Evolutionary conservation across 35 echinoderm and acorn worm species (phyloP), one percentile per base, ranked within the genome.

Genomic region (Apostichopus parvimensis): DNA sequence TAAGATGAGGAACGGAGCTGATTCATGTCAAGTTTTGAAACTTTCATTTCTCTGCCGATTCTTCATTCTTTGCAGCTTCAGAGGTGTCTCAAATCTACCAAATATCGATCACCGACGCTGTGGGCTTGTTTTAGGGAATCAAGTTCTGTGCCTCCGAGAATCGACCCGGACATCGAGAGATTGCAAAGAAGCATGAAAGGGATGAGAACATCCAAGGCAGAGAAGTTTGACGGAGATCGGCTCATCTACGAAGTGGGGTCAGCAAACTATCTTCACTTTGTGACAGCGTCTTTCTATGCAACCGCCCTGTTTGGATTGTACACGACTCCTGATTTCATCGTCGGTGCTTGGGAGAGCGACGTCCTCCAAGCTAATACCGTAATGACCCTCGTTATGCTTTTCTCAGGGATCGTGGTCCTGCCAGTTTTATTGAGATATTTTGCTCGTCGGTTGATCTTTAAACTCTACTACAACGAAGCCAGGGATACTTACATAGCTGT

Each of bases 391-490:
- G 11, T 79, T 3, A 73, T 78, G 18, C 25, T 98, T 10, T n/a
- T 61, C 15, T 34, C 90, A 2, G 88, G 79, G 5, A 88, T 91
- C 7, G 54, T 98, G n/a, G 88, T 93, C 4, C 73, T 98, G 9
- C 96, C 96, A 0, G 8, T 84, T 6, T 60, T 73, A 1, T 23
- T 93, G 0, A 89, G 87, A 11, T 56, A 91, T 13, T 89, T 98
- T 77, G 92, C 92, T 0, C 94, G 79, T 54, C 84, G 94, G 1
- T 60, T 98, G 11, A 87, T 98, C 0, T 73, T 98, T 14, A 95
- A 95, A 64, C 87, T 95, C 52, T 98, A 98, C 56, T 85, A 98
- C 92, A 98, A 93, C 22, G 59, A 93, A 77, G 91, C 90, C 23
- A 91, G 70, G 15, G 88, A 95, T 14, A 90, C 96, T 0, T 98